Percentiles rank a stretch among this genome's conserved stretches.
phyloP scores from a whole-genome alignment of 2,888 invertebrate genomes.

The Unio pictorum region DNA sequence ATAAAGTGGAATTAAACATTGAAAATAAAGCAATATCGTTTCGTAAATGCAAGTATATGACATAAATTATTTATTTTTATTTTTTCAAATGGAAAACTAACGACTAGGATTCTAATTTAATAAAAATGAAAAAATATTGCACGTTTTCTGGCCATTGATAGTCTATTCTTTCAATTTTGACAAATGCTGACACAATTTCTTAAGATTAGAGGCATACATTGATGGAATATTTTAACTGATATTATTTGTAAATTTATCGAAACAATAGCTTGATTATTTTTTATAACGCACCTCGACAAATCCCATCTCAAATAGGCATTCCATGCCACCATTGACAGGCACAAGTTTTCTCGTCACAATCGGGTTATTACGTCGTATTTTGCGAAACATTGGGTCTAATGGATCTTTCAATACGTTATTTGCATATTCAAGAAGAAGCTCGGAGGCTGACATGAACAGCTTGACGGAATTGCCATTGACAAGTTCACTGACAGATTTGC shows the following conservation, averaged over 20 bases:
- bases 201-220: neutral
- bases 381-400: slow-evolving; percentile 59
- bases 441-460: slow-evolving; percentile 51
- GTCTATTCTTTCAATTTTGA: neutral
- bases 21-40: too few relatives aligned
- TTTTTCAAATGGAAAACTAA: too few relatives aligned
- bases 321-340: slow-evolving; percentile 75
- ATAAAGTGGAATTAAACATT: too few relatives aligned
- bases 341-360: slow-evolving; percentile 73
- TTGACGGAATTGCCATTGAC: slow-evolving; percentile 47
- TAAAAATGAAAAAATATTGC: too few relatives aligned
- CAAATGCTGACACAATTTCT: neutral
- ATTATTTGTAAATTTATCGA: too few relatives aligned
- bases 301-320: slow-evolving; percentile 77
- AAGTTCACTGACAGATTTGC: slow-evolving; percentile 43
- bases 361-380: slow-evolving; percentile 71
- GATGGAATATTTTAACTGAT: neutral
- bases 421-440: slow-evolving; percentile 58
- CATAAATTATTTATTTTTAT: too few relatives aligned
- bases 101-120: too few relatives aligned
- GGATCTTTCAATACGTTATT: slow-evolving; percentile 64
- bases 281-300: slow-evolving; percentile 73
- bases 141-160: neutral
- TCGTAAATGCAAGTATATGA: too few relatives aligned
- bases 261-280: neutral